Conservation (phyloP, 1,140 invertebrate species). For the Propsilocerus akamusi region DNA sequence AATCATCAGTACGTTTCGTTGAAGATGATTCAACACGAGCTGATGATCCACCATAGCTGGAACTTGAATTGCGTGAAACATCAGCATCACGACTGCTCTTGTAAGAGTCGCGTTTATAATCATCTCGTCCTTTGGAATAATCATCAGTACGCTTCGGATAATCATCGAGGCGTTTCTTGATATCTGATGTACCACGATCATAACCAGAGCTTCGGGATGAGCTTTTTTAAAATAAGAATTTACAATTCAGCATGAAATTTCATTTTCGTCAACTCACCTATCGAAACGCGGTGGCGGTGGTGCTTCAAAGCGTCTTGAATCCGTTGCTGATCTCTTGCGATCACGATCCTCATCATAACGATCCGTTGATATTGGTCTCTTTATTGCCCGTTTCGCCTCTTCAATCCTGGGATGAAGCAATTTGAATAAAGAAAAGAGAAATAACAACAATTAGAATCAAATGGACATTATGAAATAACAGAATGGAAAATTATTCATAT, state of each 20-base stretch:
- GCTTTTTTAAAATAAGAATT: background rate
- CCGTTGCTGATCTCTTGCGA: conserved; percentile 20
- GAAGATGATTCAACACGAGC: conserved; percentile 14
- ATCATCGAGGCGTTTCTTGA: conserved; percentile 13
- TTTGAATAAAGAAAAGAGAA: conserved; percentile 10
- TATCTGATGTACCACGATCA: conserved; percentile 16
- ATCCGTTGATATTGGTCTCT: conserved; percentile 18
- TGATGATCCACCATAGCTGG: background rate
- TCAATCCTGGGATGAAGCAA: conserved; percentile 21
- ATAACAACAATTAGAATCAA: conserved; percentile 9
- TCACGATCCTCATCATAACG: conserved; percentile 22
- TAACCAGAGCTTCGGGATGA: conserved; percentile 18
- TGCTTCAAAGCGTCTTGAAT: conserved; percentile 25
- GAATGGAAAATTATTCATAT: conserved; percentile 2
- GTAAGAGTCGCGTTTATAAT: background rate
- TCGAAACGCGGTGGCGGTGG: conserved; percentile 23
- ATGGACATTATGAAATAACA: conserved; percentile 10
- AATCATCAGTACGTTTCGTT: conserved; percentile 12
- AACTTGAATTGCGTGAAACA: background rate
- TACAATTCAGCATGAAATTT: background rate
- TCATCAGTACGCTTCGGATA: conserved; percentile 12
- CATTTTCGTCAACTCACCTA: conserved; percentile 7
- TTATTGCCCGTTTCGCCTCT: conserved; percentile 25
- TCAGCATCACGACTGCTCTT: background rate
- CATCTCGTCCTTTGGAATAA: conserved; percentile 12